Evolutionary conservation across 2,888 invertebrate genomes (phyloP), one percentile per base, ranked within the genome.

Genomic region (Diabrotica balteata): DNA sequence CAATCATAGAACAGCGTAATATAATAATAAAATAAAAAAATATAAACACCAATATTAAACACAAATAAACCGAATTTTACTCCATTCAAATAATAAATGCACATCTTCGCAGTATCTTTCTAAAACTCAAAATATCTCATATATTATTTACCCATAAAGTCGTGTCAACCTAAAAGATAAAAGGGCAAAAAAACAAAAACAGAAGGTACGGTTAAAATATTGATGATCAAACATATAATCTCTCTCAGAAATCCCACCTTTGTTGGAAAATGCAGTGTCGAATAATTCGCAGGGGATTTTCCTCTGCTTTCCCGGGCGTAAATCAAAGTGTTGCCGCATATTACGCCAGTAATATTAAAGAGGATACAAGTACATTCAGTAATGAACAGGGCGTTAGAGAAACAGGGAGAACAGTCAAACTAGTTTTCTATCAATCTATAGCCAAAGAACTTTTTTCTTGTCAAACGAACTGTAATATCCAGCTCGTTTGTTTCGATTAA

Each of bases 281-380:
- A 61, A 61, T 67, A 69, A 75, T 69, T 68, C 73, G 63, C 72
- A 52, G 54, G 72, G 72, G 73, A 73, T 68, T 73, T 62, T 69
- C 66, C 50, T 42, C 42, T 53, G 43, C 49, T 61, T 54, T 60
- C 43, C 43, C 50, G 47, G 62, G 43, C 71, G 69, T 75, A 71
- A 74, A 75, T 75, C 75, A 75, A 73, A 70, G 71, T 67, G 57
- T 68, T 55, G 70, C 65, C 59, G 59, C 57, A 68, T 67, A 71
- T 68, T 68, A 72, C 69, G 59, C 57, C 54, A 67, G 72, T 73
- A 73, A 72, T 57, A 45, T 43, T 71, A 72, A 70, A 70, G 59
- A 53, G 61, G 71, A 65, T 47, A 65, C 52, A 43, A 45, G 22
- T 63, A 65, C 58, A 57, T 57, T 42, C 42, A 44, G 43, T 68